Evolutionary conservation across 2,113 vertebrate species (phyloP).

Genomic region (Gallinago jamesoni): DNA sequence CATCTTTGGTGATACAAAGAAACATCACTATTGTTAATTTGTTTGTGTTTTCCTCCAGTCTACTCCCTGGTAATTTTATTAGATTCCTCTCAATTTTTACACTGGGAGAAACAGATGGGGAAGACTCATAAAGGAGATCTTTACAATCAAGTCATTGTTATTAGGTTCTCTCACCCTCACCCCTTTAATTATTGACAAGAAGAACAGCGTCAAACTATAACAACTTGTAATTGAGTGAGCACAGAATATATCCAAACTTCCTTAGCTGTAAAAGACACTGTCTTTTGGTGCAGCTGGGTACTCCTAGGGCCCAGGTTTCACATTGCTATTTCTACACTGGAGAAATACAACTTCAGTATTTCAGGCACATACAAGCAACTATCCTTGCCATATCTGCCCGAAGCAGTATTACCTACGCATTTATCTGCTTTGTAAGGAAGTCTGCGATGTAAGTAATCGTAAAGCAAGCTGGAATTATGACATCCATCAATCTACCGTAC

Average conservation of each 20-base stretch:
- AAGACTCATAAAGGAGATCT: neutral
- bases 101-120: neutral
- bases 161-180: neutral
- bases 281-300: neutral
- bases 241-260: neutral
- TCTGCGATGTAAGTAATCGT: neutral
- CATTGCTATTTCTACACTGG: neutral
- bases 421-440: neutral
- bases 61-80: neutral
- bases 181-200: neutral
- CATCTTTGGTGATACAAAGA: neutral
- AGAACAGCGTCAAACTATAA: neutral
- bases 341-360: neutral
- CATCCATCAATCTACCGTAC: conserved; percentile 19
- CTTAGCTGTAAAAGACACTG: neutral
- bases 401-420: neutral
- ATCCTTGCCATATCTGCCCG: neutral
- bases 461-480: conserved; percentile 10
- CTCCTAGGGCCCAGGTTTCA: neutral
- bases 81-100: neutral
- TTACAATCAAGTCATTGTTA: neutral
- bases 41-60: neutral
- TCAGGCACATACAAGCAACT: neutral
- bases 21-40: neutral
- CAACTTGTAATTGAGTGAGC: neutral